Conservation (phyloP, 2,113 vertebrate species). For the Heloderma charlesbogerti region DNA sequence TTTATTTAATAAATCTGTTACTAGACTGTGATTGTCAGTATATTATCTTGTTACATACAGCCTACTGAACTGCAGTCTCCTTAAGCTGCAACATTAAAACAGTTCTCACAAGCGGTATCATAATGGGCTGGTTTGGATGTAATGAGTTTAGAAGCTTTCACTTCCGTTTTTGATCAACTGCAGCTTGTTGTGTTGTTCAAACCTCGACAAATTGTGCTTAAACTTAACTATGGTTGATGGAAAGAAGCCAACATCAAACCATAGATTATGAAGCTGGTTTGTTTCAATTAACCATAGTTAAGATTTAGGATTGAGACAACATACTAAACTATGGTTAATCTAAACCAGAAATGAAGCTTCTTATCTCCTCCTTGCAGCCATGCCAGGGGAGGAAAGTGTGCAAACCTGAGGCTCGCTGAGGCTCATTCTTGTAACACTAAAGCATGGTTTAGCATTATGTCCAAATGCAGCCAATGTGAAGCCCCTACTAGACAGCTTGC, state of each 20-base stretch:
- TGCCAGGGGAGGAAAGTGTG: not conserved
- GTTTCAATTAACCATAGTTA: not conserved
- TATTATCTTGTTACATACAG: constrained; percentile 75
- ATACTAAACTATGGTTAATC: not conserved
- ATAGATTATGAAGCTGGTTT: not conserved
- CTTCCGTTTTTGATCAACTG: not conserved
- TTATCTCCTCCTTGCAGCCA: not conserved
- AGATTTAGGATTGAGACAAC: not conserved
- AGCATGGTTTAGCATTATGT: not conserved
- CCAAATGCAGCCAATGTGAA: constrained; percentile 55
- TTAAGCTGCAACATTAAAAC: constrained; percentile 62
- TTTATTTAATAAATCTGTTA: constrained; percentile 77
- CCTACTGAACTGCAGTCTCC: constrained; percentile 70
- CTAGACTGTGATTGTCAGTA: constrained; percentile 83
- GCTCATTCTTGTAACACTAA: not conserved
- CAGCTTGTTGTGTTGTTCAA: not conserved
- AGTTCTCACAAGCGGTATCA: constrained; percentile 69
- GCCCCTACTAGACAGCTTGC: constrained; percentile 81
- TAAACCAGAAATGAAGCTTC: not conserved
- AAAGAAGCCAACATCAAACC: not conserved
- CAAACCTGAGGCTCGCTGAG: not conserved
- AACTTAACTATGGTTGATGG: not conserved
- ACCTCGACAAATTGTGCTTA: not conserved
- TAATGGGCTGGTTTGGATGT: not conserved
- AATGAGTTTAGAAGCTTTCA: not conserved